These are phyloP conservation scores for Cariama cristata DNA, from an alignment of 2,113 vertebrate genomes.

Conservation along the genomic window DNA sequence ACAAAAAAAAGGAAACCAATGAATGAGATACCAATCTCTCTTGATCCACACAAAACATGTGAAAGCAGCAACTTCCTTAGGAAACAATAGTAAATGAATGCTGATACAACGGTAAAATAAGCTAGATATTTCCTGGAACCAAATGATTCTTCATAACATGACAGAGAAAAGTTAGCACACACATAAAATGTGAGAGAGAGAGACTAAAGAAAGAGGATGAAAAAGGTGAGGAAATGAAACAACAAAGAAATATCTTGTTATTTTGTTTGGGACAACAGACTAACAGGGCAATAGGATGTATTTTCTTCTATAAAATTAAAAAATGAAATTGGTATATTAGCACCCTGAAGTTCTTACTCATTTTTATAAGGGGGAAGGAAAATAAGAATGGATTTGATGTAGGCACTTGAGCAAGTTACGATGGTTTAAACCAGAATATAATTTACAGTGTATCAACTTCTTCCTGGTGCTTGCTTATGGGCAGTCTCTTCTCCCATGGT, in stretches of 20 bases:
- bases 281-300: neutral
- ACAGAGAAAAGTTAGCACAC: neutral
- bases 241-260: neutral
- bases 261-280: neutral
- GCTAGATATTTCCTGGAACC: constrained; percentile 26
- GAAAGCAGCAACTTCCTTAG: constrained; percentile 44
- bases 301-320: neutral
- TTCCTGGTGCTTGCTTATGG: neutral
- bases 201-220: neutral
- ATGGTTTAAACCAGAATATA: neutral
- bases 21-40: constrained; percentile 42
- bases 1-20: neutral
- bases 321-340: neutral
- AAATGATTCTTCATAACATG: neutral
- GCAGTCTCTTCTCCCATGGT: neutral
- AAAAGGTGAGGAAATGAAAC: neutral
- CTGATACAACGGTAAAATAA: constrained; percentile 21
- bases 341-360: neutral
- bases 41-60: neutral
- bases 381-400: neutral
- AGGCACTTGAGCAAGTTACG: neutral
- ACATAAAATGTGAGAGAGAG: neutral
- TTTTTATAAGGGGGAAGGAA: neutral
- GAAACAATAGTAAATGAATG: constrained; percentile 34
- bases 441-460: neutral